Evolutionary conservation across 2,888 invertebrate genomes (phyloP).

Genomic region (Platycheirus albimanus): DNA sequence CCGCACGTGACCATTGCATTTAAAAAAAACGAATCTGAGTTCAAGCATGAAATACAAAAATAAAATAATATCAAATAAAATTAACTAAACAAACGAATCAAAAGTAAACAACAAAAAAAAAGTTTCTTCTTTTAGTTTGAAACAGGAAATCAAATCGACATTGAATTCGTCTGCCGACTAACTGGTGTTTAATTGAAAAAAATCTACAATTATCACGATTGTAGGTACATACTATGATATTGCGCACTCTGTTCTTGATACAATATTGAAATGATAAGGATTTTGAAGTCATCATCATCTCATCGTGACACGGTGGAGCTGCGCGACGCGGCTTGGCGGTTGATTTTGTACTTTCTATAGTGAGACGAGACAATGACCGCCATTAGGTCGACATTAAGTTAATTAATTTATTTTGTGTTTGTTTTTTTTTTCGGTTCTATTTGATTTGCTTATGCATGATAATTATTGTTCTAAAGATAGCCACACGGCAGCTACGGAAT

Average conservation of each 20-base stretch:
- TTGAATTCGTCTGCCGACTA: conserved; percentile 16
- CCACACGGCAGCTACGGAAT: neutral
- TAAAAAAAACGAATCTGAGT: conserved; percentile 3
- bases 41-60: conserved; percentile 17
- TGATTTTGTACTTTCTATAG: neutral
- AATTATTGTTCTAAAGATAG: neutral
- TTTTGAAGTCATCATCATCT: conserved; percentile 22
- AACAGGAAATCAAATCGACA: conserved; percentile 46
- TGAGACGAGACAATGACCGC: conserved; percentile 25
- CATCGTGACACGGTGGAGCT: too few species aligned
- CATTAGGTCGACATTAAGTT: conserved; percentile 10
- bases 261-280: conserved; percentile 49
- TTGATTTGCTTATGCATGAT: neutral
- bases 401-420: conserved; percentile 21
- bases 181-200: conserved; percentile 21
- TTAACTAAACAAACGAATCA: too few species aligned
- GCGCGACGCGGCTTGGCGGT: too few species aligned
- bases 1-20: conserved; percentile 27
- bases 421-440: neutral
- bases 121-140: conserved; percentile 10
- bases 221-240: conserved; percentile 35
- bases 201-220: conserved; percentile 39
- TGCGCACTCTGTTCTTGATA: conserved; percentile 27
- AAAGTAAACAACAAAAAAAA: too few species aligned
- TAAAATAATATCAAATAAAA: neutral